These are phyloP conservation scores for Calosoma granatense DNA, from an alignment of 1,140 invertebrate genomes.

Conservation along the genomic window DNA sequence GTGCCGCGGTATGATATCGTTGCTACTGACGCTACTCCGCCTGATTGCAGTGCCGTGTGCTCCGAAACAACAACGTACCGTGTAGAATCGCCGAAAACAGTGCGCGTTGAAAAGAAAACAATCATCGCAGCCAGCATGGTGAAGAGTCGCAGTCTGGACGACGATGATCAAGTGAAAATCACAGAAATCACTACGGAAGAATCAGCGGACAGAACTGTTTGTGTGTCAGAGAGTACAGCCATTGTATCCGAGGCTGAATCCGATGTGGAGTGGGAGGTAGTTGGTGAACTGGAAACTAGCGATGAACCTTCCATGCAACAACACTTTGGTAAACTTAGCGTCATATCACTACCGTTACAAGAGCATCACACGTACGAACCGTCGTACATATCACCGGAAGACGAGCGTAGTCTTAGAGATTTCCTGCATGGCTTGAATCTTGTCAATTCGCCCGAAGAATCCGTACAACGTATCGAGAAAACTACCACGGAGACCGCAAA, in stretches of 20 bases:
- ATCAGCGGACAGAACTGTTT: constrained; percentile 23
- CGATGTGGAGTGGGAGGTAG: constrained; percentile 40
- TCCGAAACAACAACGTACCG: constrained; percentile 17
- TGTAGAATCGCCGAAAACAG: constrained; percentile 40
- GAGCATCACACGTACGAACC: constrained; percentile 17
- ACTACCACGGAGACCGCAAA: constrained; percentile 21
- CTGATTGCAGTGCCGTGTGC: not conserved
- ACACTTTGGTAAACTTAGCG: constrained; percentile 27
- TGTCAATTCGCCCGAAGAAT: constrained; percentile 30
- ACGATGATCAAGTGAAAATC: constrained; percentile 40
- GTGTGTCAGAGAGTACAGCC: constrained; percentile 31
- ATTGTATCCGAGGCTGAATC: constrained; percentile 46
- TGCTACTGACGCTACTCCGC: no score
- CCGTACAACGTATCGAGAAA: constrained; percentile 21
- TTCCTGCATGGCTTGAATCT: constrained; percentile 51
- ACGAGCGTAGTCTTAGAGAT: constrained; percentile 37
- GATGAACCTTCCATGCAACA: constrained; percentile 16
- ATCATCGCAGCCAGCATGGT: constrained; percentile 23
- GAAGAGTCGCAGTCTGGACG: constrained; percentile 46
- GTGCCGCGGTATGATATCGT: no score
- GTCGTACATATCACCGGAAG: constrained; percentile 33
- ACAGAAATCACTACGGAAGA: constrained; percentile 38
- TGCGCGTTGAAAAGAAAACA: constrained; percentile 25
- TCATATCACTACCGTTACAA: constrained; percentile 32
- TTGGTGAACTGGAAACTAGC: constrained; percentile 27